Conservation (phyloP, 2,888 invertebrate genomes). For the Laspeyria flexula region DNA sequence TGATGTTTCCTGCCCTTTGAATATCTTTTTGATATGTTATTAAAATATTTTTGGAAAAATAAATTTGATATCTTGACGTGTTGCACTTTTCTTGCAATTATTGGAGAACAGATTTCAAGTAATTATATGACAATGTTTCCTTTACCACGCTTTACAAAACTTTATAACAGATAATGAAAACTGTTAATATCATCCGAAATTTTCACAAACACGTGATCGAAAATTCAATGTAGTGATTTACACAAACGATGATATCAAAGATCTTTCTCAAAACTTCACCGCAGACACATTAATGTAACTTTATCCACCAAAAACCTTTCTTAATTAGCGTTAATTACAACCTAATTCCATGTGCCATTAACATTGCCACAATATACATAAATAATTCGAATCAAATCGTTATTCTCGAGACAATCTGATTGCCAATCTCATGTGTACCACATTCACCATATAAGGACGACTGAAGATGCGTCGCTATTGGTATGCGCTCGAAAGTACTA, state of each 20-base stretch:
- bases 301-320: constrained; percentile 14
- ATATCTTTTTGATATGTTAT: constrained; percentile 10
- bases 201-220: too few species aligned
- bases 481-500: constrained; percentile 81
- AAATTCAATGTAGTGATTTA: too few species aligned
- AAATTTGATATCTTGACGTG: background rate
- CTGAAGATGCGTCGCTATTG: constrained; percentile 71
- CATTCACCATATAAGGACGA: constrained; percentile 48
- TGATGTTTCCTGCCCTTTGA: constrained; percentile 22
- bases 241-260: too few species aligned
- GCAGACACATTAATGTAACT: background rate
- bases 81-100: constrained; percentile 1
- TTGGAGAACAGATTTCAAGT: background rate
- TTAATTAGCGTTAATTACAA: constrained; percentile 37
- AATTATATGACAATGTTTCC: background rate
- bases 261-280: background rate
- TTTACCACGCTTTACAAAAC: too few species aligned
- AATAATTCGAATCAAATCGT: constrained; percentile 37
- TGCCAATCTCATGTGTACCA: constrained; percentile 38
- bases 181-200: too few species aligned
- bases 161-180: too few species aligned
- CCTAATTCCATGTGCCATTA: constrained; percentile 28
- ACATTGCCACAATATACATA: constrained; percentile 35
- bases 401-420: constrained; percentile 42
- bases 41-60: background rate